Conservation (phyloP, 2,888 invertebrate species). For the Nephrotoma guestfalica region DNA sequence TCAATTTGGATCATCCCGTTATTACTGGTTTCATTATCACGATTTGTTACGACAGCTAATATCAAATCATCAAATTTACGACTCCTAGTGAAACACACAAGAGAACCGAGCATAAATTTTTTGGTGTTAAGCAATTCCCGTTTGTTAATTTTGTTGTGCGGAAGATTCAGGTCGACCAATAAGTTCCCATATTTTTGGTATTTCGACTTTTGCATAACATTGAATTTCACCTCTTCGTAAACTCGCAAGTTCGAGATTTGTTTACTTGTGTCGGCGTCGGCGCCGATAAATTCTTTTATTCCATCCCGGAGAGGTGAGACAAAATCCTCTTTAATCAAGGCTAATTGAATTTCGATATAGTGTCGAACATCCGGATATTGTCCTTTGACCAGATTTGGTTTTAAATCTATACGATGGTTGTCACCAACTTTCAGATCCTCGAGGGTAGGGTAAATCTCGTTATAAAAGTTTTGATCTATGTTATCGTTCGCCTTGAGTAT, state of each 20-base stretch:
- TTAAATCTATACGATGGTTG: constrained; percentile 30
- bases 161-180: constrained; percentile 18
- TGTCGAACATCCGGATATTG: constrained; percentile 44
- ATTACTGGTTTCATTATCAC: constrained; percentile 35
- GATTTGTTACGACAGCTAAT: constrained; percentile 51
- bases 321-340: constrained; percentile 66
- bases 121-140: constrained; percentile 8
- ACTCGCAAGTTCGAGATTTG: not conserved
- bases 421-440: constrained; percentile 28
- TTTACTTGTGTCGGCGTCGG: not conserved
- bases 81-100: constrained; percentile 50
- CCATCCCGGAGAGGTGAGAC: constrained; percentile 41
- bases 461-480: not conserved
- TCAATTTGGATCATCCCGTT: constrained; percentile 34
- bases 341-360: constrained; percentile 68
- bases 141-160: not conserved
- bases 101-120: constrained; percentile 38
- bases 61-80: constrained; percentile 52
- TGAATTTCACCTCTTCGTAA: not conserved
- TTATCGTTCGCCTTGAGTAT: not conserved
- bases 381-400: constrained; percentile 45
- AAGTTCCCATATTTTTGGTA: constrained; percentile 20
- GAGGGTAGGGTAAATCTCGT: constrained; percentile 35
- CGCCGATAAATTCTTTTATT: not conserved
- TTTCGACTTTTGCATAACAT: constrained; percentile 14